Base-by-base conservation (phyloP, 2,888 invertebrate species). In the Euclidia mi region DNA sequence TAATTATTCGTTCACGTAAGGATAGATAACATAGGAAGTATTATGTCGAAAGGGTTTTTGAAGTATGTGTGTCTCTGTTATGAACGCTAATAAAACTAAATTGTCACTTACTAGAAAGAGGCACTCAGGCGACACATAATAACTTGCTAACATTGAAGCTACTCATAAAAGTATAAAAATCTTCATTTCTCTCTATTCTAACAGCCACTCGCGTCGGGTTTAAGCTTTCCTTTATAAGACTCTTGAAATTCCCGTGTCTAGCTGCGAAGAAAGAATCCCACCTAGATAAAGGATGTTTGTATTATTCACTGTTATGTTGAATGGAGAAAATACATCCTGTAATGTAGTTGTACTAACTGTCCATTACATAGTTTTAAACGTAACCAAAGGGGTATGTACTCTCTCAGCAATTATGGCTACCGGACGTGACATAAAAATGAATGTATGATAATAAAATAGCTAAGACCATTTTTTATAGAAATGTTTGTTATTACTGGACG, bases 201-300 rank as follows among this genome's bases (percentile, higher is more conserved):
- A 50, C 28, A 43, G 29, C 35, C 34, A n/a, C 17, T 42, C 28
- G 29, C n/a, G 28, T 14, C 41, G 37, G 37, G 29, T 29, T 50
- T 43, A 43, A 50, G 43, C 29, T 43, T 50, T 50, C 41, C 41
- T 41, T 49, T 49, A 40, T 49, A 49, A 49, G 49, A 25, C 31
- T 40, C 11, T 49, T 42, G 34, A 49, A 49, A 48, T 40, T 31
- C 40, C n/a, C 31, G 14, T 15, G 25, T 34, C 25, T 41, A 42
- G 25, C 34, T 37, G 28, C 9, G 11, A 25, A 7, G 20, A 40
- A 40, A 2, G 38, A 20, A 20, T 12, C 20, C 7, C 20, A 12
- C 40, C 9, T 20, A 40, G 20, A 40, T 7, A 43, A 17, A 11
- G 15, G 31, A 32, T 17, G 3, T 32, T 32, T 17, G 20, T 34